Base-by-base conservation (phyloP, 1,140 invertebrate species). In the Drosophila sproati region DNA sequence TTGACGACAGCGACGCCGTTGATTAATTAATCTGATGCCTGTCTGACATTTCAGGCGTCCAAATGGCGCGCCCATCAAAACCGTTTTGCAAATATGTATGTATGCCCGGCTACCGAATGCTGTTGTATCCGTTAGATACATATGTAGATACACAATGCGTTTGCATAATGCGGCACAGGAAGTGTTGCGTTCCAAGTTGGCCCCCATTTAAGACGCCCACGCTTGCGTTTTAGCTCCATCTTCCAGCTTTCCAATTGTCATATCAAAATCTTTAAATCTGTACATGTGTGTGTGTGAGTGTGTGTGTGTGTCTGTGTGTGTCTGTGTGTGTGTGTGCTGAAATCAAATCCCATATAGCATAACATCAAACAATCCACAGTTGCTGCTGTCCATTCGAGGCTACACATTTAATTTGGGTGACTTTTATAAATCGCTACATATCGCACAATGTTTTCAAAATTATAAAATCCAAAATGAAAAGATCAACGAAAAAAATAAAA, bases 391-490 rank as follows among this genome's bases (percentile, higher is more conserved):
- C 86, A 56, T 89, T 82, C 67, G 32, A 55, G 20, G 73, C 70
- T 54, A 66, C 62, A 57, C 78, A 85, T 90, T 77, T 76, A 79
- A 89, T 86, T 89, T 89, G 63, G 81, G 52, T 89, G 85, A 89
- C 85, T 89, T 89, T 89, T 89, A 89, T 90, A 89, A 89, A 89
- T 89, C 85, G 86, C 85, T 89, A 89, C 83, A 88, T 72, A 83
- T 83, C 80, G 73, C 80, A 85, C 83, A 85, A 80, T 86, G 82
- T 86, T 85, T 51, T 28, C 5, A 70, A 70, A 64, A 61, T 71
- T 56, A 35, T 41, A 57, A 59, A 71, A 62, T 41, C 56, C 54
- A 66, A 51, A 50, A 37, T 47, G 6, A 43, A 57, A 32, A 20
- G 20, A 63, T 35, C 32, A 6, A 60, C 28, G 47, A 1, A 50